These are phyloP conservation scores for Maniola jurtina DNA, from an alignment of 1,140 invertebrate species.

Conservation along the genomic window DNA sequence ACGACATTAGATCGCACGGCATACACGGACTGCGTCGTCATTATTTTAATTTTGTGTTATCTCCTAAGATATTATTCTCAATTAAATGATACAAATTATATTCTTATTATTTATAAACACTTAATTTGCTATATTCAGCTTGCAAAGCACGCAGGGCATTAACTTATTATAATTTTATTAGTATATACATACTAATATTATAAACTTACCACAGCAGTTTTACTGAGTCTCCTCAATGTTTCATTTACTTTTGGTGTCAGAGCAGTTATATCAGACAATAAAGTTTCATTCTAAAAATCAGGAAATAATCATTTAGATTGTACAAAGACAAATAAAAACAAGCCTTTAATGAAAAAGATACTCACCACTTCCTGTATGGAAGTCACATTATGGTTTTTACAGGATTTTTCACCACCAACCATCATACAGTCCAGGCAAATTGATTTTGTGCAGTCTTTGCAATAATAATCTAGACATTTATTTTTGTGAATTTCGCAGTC, in stretches of 20 bases:
- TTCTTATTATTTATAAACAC: neutral
- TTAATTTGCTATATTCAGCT: too few species aligned
- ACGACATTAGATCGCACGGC: too few species aligned
- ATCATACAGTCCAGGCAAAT: constrained; percentile 70
- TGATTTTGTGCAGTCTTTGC: constrained; percentile 60
- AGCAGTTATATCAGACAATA: constrained; percentile 46
- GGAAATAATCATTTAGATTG: neutral
- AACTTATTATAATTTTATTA: too few species aligned
- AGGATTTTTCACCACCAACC: constrained; percentile 62
- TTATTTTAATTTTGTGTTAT: too few species aligned
- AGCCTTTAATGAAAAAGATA: constrained; percentile 2
- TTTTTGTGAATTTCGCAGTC: constrained; percentile 55
- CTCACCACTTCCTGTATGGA: constrained; percentile 62
- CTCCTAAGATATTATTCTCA: too few species aligned
- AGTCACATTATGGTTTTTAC: constrained; percentile 64
- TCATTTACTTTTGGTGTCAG: constrained; percentile 61
- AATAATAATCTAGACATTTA: constrained; percentile 65
- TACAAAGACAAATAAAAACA: too few species aligned
- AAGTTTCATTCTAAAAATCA: constrained; percentile 56
- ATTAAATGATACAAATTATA: too few species aligned
- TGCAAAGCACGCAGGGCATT: too few species aligned
- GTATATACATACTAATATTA: too few species aligned
- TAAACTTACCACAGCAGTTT: constrained; percentile 65
- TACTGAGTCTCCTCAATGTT: constrained; percentile 59
- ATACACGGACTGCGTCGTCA: too few species aligned